Evolutionary conservation across 2,797 vertebrate genomes (phyloP), one percentile per base, ranked within the genome.

Genomic region (Petrocephalus sullivani): DNA sequence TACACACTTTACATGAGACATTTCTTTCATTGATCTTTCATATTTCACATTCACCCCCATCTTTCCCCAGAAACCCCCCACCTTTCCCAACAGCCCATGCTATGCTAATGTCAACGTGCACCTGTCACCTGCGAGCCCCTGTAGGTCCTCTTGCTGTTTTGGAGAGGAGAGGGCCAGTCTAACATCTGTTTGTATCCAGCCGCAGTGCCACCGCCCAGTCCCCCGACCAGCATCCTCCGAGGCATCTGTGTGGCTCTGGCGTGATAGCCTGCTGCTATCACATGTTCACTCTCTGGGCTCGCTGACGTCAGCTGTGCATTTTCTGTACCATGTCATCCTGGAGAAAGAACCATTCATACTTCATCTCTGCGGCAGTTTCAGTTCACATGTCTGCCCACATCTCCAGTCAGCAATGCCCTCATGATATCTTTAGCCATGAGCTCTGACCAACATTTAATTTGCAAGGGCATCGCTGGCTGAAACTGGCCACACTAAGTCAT

Each of bases 361-460:
- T 83, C 49, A 83, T 46, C 49, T 83, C 37, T 10, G 81, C 49
- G 3, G 81, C 81, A 83, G 23, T 84, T 28, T 54, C 54, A 21
- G 81, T 54, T 84, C 46, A 23, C n/a, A 3, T 21, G 54, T 84
- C n/a, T 23, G 51, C 81, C 81, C 51, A 16, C 10, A 84, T 84
- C 49, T n/a, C 49, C 19, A 82, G 46, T 51, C 41, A 82, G 78
- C 10, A 8, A 82, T 46, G 78, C 78, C 78, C 78, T 82, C 19
- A 51, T 51, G 78, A 23, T 82, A 46, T 9, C 78, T 82, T 51
- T 51, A 82, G 78, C 49, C 41, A 41, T 82, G 78, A 82, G 21
- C 78, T 19, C 78, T 12, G 12, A 84, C 81, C 54, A 84, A 84
- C 81, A 84, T 84, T 54, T 84, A 84, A 84, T 84, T 84, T 84